phyloP scores from a whole-genome alignment of 2,888 invertebrate genomes.

The Brachylomia viminalis region DNA sequence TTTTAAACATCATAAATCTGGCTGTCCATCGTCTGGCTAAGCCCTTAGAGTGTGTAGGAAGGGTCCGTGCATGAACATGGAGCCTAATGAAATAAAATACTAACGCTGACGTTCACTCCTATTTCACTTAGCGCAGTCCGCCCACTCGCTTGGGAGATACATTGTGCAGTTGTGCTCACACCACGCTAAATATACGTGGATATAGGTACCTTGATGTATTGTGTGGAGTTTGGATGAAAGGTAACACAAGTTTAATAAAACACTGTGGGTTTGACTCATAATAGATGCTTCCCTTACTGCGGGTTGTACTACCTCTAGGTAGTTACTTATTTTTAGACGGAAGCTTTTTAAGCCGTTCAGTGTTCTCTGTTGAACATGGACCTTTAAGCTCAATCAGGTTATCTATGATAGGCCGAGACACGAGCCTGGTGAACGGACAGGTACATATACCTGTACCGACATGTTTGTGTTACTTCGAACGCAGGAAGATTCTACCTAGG shows the following conservation, averaged over 20 bases:
- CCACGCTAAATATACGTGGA: conserved; percentile 26
- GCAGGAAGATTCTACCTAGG: background rate
- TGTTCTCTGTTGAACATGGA: background rate
- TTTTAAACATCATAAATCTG: conserved; percentile 27
- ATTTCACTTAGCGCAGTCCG: conserved; percentile 74
- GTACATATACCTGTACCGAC: background rate
- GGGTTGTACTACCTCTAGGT: background rate
- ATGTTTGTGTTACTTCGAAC: background rate
- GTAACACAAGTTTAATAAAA: background rate
- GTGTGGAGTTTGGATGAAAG: background rate
- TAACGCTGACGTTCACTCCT: conserved; percentile 63
- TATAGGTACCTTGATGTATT: conserved; percentile 39
- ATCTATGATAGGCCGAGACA: background rate
- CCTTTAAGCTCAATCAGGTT: background rate
- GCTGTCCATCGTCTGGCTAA: conserved; percentile 16
- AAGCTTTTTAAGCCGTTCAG: background rate
- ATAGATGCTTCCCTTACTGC: background rate
- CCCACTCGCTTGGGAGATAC: conserved; percentile 66
- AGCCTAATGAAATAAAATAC: conserved; percentile 71
- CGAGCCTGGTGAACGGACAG: background rate
- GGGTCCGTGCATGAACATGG: conserved; percentile 53
- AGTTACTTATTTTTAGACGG: background rate
- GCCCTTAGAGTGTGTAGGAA: conserved; percentile 55
- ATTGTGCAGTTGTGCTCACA: conserved; percentile 49
- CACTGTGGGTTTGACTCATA: background rate